These are phyloP conservation scores for Poeciliopsis infans DNA, from an alignment of 2,797 vertebrate genomes.

Conservation along the genomic window DNA sequence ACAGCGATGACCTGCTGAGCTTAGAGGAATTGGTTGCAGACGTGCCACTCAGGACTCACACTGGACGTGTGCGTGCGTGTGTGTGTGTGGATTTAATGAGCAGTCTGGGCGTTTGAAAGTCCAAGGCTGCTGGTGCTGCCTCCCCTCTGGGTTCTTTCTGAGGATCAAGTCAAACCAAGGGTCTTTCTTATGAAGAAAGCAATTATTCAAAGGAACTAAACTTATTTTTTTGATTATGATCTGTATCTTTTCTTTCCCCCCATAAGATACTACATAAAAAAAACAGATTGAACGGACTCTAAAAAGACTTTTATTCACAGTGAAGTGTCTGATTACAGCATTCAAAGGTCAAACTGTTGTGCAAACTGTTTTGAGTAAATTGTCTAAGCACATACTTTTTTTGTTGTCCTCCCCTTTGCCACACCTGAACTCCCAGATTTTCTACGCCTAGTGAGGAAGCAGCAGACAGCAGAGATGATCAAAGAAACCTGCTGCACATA, in stretches of 20 bases:
- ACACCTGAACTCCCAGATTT: conserved; percentile 1
- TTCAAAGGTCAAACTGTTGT: background rate
- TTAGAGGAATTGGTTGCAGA: conserved; percentile 39
- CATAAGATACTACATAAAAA: background rate
- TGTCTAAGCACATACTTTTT: background rate
- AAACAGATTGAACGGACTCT: background rate
- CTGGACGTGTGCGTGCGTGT: conserved; percentile 4
- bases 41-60: conserved; percentile 32
- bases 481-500: background rate
- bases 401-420: conserved; percentile 8
- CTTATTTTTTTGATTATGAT: background rate
- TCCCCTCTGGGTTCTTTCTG: conserved; percentile 19
- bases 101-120: background rate
- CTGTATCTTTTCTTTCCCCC: too few species aligned
- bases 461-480: conserved; percentile 10
- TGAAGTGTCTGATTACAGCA: background rate
- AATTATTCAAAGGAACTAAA: background rate
- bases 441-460: background rate
- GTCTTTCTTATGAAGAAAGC: background rate
- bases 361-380: background rate
- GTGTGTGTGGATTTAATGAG: conserved; percentile 30
- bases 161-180: background rate
- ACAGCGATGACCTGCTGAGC: conserved; percentile 41
- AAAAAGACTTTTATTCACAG: background rate
- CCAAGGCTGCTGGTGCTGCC: conserved; percentile 19